Evolutionary conservation across 2,797 vertebrate species (phyloP).

Genomic region (Anguilla obscura): DNA sequence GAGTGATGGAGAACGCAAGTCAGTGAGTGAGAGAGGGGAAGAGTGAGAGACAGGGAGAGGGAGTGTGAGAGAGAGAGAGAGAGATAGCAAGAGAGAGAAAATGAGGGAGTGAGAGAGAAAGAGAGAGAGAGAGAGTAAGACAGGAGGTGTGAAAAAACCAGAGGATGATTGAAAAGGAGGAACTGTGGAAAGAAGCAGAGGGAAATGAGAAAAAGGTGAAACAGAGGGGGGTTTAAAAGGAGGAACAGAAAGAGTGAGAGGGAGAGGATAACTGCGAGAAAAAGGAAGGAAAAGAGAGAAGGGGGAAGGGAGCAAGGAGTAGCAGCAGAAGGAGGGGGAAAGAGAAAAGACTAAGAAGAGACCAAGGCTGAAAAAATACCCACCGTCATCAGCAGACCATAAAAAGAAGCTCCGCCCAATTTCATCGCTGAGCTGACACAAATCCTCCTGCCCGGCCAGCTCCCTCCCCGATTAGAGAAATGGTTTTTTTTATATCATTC

Average conservation of each 20-base stretch:
- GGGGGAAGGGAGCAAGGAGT: too few species aligned
- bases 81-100: not conserved
- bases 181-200: not conserved
- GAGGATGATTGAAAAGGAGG: not conserved
- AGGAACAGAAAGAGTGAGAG: not conserved
- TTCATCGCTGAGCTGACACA: not conserved
- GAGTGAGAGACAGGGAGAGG: not conserved
- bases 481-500: not conserved
- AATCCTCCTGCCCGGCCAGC: not conserved
- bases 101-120: not conserved
- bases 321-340: not conserved
- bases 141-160: not conserved
- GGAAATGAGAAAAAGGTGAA: not conserved
- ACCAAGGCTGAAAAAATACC: not conserved
- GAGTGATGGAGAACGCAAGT: not conserved
- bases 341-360: not conserved
- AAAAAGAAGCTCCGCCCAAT: not conserved
- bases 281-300: too few species aligned
- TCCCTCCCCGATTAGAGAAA: constrained; percentile 26
- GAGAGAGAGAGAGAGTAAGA: not conserved
- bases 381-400: not conserved
- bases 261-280: too few species aligned
- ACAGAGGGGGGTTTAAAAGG: not conserved
- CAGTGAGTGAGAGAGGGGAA: not conserved
- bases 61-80: not conserved